Conservation (phyloP, 2,113 vertebrate genomes). For the Triplophysa tibetana region DNA sequence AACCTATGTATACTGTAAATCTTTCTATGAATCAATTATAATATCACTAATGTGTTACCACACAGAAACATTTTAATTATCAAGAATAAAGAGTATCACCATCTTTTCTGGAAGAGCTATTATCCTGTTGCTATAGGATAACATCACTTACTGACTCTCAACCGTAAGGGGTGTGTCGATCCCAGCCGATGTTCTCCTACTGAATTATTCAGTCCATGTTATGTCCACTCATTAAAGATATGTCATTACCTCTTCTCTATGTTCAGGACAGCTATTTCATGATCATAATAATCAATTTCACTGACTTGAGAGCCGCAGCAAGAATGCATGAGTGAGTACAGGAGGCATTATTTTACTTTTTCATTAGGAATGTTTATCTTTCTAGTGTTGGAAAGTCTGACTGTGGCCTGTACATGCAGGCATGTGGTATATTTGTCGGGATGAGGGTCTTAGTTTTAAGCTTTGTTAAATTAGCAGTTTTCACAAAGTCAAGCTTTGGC, state of each 20-base stretch:
- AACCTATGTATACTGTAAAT: too few species aligned
- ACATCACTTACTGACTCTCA: slow-evolving; percentile 30
- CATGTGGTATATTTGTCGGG: not conserved
- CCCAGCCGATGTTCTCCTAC: not conserved
- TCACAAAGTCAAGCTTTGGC: slow-evolving; percentile 60
- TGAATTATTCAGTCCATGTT: slow-evolving; percentile 68
- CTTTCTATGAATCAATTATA: too few species aligned
- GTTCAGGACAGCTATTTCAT: slow-evolving; percentile 54
- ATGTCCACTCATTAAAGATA: slow-evolving; percentile 66
- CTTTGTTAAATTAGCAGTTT: slow-evolving; percentile 56
- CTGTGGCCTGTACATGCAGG: slow-evolving; percentile 11
- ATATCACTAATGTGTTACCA: not conserved
- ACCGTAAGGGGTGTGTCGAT: not conserved
- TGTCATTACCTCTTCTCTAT: slow-evolving; percentile 55
- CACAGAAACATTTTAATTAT: not conserved
- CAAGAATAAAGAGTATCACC: not conserved
- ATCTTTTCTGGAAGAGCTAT: slow-evolving; percentile 7
- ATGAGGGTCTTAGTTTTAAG: slow-evolving; percentile 3
- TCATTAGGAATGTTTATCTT: not conserved
- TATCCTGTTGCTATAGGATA: slow-evolving; percentile 31
- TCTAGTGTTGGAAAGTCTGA: not conserved
- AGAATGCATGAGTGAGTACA: slow-evolving; percentile 35
- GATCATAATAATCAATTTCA: slow-evolving; percentile 63
- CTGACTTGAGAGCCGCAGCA: slow-evolving; percentile 4
- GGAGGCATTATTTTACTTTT: slow-evolving; percentile 27